These are phyloP conservation scores for Mastomys coucha DNA, from an alignment of 2,113 vertebrate genomes.

Conservation along the genomic window DNA sequence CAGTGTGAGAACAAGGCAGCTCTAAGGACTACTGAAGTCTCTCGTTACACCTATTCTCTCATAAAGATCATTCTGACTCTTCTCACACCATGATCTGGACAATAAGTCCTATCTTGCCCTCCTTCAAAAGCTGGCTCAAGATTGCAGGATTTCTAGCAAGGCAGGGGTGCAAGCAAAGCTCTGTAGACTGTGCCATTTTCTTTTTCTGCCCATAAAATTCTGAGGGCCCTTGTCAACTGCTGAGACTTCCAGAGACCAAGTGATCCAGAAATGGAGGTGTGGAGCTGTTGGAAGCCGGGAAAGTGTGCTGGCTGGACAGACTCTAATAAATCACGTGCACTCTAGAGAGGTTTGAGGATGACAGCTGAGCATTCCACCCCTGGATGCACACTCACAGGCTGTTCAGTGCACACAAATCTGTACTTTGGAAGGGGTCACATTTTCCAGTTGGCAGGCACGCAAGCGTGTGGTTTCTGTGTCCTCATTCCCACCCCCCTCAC, in stretches of 20 bases:
- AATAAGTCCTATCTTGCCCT: background rate
- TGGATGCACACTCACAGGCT: background rate
- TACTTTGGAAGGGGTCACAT: constrained; percentile 32
- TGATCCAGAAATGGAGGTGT: constrained; percentile 48
- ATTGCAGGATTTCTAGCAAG: constrained; percentile 47
- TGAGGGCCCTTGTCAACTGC: constrained; percentile 63
- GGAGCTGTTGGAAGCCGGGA: background rate
- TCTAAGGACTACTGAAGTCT: background rate
- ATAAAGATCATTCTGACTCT: background rate
- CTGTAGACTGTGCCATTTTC: constrained; percentile 2
- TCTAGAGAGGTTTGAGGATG: background rate
- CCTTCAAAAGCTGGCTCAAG: constrained; percentile 38
- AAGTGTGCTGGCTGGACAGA: constrained; percentile 44
- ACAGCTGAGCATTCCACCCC: background rate
- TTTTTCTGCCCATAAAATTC: constrained; percentile 63
- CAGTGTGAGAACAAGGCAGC: background rate
- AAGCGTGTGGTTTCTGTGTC: background rate
- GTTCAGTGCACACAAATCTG: background rate
- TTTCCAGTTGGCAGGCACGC: constrained; percentile 25
- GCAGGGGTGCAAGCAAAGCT: background rate
- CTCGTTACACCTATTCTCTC: background rate
- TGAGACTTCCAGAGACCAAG: constrained; percentile 54
- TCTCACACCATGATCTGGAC: background rate
- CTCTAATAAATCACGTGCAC: background rate
- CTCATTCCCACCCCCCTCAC: constrained; percentile 2